Evolutionary conservation across 2,797 vertebrate genomes (phyloP), one percentile per base, ranked within the genome.

Genomic region (Otolemur crassicaudatus): DNA sequence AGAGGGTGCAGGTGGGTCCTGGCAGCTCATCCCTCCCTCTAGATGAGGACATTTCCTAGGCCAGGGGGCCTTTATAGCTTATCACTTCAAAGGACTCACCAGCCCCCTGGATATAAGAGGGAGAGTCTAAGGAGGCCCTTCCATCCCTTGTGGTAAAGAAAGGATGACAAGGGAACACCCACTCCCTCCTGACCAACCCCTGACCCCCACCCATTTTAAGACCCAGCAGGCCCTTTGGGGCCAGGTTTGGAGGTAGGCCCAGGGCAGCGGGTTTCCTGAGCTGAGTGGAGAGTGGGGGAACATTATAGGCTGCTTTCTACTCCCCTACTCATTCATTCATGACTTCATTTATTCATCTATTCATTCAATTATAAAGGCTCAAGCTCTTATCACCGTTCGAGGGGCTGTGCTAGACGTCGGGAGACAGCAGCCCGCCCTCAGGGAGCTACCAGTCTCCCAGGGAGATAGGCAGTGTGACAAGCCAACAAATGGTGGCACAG

Each of bases 21-120:
- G 83, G 46, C 10, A 29, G 46, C 25, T 4, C 31, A 4, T 12
- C 10, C 40, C 31, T 27, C 29, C 31, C 61, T 37, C 25, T 34
- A 25, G 43, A 43, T 29, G 40, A 46, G 40, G 72, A 46, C 80
- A 4, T 2, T 12, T 61, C 84, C 63, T 65, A 7, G 0, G 6
- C 89, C 73, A 22, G 72, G 40, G 40, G 46, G 5, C 40, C 69
- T 23, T n/a, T n/a, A 34, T 20, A 46, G 25, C 49, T 37, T 40
- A 63, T 77, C 14, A 67, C 70, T 40, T 92, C 87, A 34, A 58
- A 90, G 81, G 49, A 84, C 40, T 90, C 56, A 9, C 73, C n/a
- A n/a, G 46, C 34, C 9, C 53, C 27, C 12, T 11, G n/a, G 76
- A 31, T 22, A 49, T 31, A 11, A 49, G 11, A 67, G 40, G 25